Evolutionary conservation across 2,888 invertebrate species (phyloP), one percentile per base, ranked within the genome.

Genomic region (Boloria selene): DNA sequence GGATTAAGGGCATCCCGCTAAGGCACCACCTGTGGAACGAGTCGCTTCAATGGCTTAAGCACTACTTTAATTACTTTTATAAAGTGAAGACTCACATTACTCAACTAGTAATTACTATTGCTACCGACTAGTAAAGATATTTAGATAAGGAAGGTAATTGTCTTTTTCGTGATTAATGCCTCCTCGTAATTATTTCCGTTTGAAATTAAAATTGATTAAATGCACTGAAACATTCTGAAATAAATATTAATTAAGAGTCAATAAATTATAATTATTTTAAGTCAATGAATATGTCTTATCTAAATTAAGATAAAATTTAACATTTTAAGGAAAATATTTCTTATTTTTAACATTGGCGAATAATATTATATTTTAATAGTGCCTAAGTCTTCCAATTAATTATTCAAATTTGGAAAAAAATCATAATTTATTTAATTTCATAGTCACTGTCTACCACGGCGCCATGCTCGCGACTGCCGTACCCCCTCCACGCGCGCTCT

Each of bases 381-480:
- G 10, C 31, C 31, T 44, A 56, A 44, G 7, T 22, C 1, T 45
- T 14, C 55, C 44, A 56, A 56, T 56, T 56, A 56, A 44, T 44
- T 59, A 59, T 49, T 59, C 47, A 31, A 49, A 59, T 59, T 49
- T 13, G 47, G 31, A 47, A 59, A 49, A 31, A 59, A 26, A 47
- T 49, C 26, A 51, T 56, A 58, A 58, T 65, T 68, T 61, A 67
- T 64, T 63, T 67, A 67, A 59, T 64, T 68, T 70, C 74, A 72
- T 67, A 68, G 62, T 61, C 44, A 58, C 64, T 71, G 72, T 70
- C 72, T 72, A 56, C 73, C 69, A 74, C 79, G 90, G 85, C 91
- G 91, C 91, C 91, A 90, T 91, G 78, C 87, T 90, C 85, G 76
- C 82, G 79, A 91, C 89, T 91, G 90, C 85, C 87, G 83, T 81